Conservation (phyloP, 2,888 invertebrate species). For the Itoplectis maculator region DNA sequence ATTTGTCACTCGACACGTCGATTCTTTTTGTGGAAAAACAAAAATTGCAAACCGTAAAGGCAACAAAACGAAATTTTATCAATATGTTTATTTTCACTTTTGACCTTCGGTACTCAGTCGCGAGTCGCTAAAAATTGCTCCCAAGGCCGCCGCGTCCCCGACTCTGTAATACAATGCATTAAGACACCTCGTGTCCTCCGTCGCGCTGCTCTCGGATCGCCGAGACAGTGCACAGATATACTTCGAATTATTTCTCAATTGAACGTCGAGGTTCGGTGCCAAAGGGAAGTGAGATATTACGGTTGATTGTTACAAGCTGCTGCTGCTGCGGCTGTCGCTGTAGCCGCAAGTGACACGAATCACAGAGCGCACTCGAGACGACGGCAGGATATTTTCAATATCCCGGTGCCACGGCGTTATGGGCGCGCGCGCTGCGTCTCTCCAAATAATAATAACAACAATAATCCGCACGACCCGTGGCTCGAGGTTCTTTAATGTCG, state of each 20-base stretch:
- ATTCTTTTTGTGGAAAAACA: too few relatives aligned
- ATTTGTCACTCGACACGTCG: too few relatives aligned
- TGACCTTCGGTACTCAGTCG: too few relatives aligned
- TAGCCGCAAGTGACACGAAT: constrained; percentile 35
- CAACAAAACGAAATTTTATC: too few relatives aligned
- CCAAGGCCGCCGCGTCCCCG: background rate
- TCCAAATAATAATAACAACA: constrained; percentile 24
- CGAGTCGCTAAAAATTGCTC: background rate
- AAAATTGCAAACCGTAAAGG: too few relatives aligned
- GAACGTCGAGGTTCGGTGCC: constrained; percentile 19
- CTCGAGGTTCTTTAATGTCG: constrained; percentile 20
- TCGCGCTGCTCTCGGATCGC: background rate
- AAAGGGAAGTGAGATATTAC: constrained; percentile 52
- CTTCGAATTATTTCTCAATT: constrained; percentile 43
- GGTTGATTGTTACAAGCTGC: constrained; percentile 21
- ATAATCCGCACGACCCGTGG: constrained; percentile 19
- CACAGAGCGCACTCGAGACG: constrained; percentile 35
- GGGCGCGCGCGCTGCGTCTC: background rate
- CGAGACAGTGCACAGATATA: background rate
- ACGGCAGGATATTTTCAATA: constrained; percentile 51
- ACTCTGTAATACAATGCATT: background rate
- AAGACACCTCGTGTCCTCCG: background rate
- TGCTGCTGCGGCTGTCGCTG: background rate
- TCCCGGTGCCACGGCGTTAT: background rate
- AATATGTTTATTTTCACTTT: too few relatives aligned